Percentiles rank a stretch among this genome's conserved stretches.
Conservation (phyloP, 2,888 invertebrate genomes). For the Drosophila conformis region DNA sequence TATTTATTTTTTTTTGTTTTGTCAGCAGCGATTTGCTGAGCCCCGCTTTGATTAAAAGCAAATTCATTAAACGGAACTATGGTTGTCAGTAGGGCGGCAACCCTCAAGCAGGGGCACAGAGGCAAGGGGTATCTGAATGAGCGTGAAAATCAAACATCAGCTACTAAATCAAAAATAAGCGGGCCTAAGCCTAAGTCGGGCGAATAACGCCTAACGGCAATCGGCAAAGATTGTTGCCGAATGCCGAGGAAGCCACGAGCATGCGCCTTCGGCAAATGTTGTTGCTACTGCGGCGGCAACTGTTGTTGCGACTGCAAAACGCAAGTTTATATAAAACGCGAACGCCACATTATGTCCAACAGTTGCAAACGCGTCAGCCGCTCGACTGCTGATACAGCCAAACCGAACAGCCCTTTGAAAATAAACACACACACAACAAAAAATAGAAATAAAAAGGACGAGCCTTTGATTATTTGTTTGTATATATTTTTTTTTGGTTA, state of each 20-base stretch:
- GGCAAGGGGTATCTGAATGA: constrained; percentile 36
- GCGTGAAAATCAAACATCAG: constrained; percentile 72
- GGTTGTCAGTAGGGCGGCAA: constrained; percentile 5
- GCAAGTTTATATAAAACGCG: constrained; percentile 72
- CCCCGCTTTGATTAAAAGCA: constrained; percentile 52
- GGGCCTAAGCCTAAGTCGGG: constrained; percentile 21
- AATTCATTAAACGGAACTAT: constrained; percentile 72
- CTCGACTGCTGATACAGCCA: constrained; percentile 31
- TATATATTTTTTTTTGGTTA: background rate
- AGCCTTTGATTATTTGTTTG: background rate
- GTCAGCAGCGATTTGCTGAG: constrained; percentile 16
- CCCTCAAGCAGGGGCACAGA: background rate
- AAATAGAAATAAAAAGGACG: constrained; percentile 15
- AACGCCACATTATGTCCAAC: constrained; percentile 56
- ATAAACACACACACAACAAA: background rate
- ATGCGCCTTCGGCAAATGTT: constrained; percentile 26
- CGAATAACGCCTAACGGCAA: background rate
- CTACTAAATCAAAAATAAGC: constrained; percentile 32
- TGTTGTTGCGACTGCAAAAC: constrained; percentile 35
- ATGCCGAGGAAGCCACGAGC: constrained; percentile 18
- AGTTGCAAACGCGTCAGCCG: constrained; percentile 72
- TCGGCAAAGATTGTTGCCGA: constrained; percentile 12
- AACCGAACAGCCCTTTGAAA: background rate
- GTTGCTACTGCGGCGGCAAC: constrained; percentile 23
- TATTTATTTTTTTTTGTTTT: background rate